Conservation (phyloP, 2,797 vertebrate genomes). For the Myotis pilosus region DNA sequence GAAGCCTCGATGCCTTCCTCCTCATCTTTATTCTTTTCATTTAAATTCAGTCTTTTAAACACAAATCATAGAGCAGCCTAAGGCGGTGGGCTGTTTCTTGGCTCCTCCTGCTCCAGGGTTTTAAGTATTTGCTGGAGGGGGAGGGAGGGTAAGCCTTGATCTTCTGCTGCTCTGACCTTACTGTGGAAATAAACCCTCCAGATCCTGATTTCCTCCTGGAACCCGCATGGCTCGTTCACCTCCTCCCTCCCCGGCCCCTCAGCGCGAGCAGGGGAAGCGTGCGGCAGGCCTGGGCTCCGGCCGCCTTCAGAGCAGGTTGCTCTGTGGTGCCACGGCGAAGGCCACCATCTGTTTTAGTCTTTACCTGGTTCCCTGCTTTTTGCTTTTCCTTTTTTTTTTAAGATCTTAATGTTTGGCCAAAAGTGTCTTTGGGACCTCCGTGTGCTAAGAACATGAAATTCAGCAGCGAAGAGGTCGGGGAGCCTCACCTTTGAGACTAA, state of each 20-base stretch:
- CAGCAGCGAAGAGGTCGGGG: neutral
- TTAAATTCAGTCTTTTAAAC: slow-evolving; percentile 53
- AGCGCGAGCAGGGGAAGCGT: no score
- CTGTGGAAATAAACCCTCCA: neutral
- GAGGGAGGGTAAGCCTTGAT: neutral
- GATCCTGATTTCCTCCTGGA: neutral
- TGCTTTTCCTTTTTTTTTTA: neutral
- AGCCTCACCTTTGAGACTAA: neutral
- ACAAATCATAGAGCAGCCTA: neutral
- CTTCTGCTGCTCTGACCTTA: neutral
- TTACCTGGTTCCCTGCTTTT: neutral
- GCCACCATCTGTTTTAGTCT: neutral
- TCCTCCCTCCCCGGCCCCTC: neutral
- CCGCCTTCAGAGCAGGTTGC: neutral
- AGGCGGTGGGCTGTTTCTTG: neutral
- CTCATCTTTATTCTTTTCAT: neutral
- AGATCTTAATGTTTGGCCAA: neutral
- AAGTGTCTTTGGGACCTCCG: neutral
- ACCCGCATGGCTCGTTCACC: neutral
- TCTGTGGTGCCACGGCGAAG: fast-evolving
- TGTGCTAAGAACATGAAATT: neutral
- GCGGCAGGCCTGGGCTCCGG: fast-evolving
- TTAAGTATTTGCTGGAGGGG: neutral
- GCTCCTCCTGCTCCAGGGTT: neutral
- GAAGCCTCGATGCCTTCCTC: neutral